These are phyloP conservation scores for Ceratina calcarata DNA, from an alignment of 1,140 invertebrate species.

Conservation along the genomic window DNA sequence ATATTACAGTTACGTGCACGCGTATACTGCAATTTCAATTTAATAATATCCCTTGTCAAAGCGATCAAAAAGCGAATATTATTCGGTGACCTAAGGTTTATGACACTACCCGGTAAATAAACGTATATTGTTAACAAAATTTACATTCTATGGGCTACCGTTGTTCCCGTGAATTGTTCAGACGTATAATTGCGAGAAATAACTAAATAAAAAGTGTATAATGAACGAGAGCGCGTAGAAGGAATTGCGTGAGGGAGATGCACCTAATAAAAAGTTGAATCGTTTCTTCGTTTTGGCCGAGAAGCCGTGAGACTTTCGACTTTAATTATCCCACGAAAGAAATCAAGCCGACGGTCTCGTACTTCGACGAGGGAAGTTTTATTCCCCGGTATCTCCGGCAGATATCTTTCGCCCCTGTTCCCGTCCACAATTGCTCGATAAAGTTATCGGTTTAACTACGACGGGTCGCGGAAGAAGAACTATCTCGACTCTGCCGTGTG, in stretches of 20 bases:
- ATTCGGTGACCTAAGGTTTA: background rate
- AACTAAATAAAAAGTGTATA: background rate
- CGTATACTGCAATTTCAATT: background rate
- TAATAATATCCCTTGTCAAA: background rate
- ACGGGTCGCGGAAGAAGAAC: background rate
- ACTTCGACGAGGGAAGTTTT: conserved; percentile 34
- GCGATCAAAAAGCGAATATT: background rate
- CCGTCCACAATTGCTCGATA: conserved; percentile 24
- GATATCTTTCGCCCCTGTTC: conserved; percentile 8
- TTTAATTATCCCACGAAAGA: conserved; percentile 36
- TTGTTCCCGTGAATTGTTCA: background rate
- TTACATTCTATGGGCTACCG: background rate
- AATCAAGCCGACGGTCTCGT: conserved; percentile 23
- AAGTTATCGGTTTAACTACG: conserved; percentile 44
- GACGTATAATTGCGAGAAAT: background rate
- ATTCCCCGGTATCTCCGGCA: conserved; percentile 9
- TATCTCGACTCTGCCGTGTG: background rate
- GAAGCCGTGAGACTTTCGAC: conserved; percentile 1
- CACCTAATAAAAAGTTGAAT: background rate
- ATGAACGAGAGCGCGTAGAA: background rate
- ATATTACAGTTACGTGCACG: too few species aligned
- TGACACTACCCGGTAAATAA: background rate
- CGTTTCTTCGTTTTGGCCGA: background rate
- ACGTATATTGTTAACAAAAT: conserved; percentile 11
- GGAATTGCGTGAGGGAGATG: background rate